phyloP scores from a whole-genome alignment of 2,888 invertebrate species.

The Acanthosepion lycidas region DNA sequence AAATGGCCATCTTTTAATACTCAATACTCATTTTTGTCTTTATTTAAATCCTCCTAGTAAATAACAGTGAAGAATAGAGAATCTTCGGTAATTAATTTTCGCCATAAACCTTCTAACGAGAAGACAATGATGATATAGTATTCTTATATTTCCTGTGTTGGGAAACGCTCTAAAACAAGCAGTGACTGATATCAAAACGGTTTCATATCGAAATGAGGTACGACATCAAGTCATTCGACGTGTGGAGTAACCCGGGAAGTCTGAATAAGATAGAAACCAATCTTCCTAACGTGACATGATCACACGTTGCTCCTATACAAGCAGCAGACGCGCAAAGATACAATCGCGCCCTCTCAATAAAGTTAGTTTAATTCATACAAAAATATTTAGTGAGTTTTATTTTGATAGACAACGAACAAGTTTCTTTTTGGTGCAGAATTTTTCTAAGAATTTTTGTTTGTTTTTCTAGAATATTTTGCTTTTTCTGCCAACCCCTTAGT shows the following conservation, averaged over 20 bases:
- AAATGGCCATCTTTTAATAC: too few relatives aligned
- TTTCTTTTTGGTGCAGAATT: not conserved
- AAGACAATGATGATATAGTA: too few relatives aligned
- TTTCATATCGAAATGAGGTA: not conserved
- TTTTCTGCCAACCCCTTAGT: not conserved
- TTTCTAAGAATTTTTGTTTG: not conserved
- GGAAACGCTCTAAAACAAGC: too few relatives aligned
- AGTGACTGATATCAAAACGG: too few relatives aligned
- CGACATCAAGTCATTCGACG: not conserved
- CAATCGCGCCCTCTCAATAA: constrained; percentile 22
- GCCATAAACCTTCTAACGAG: too few relatives aligned
- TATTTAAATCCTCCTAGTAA: too few relatives aligned
- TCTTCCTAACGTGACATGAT: not conserved
- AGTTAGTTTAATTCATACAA: constrained; percentile 33
- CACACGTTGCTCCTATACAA: not conserved
- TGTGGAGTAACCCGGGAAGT: not conserved
- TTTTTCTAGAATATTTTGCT: not conserved
- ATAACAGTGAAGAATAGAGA: too few relatives aligned
- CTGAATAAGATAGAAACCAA: not conserved
- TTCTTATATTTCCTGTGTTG: too few relatives aligned
- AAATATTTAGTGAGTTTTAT: not conserved
- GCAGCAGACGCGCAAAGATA: not conserved
- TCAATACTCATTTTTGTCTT: too few relatives aligned
- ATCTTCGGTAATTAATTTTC: too few relatives aligned
- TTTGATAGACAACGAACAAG: constrained; percentile 18